Percentiles rank a stretch among this genome's conserved stretches.
phyloP scores from a whole-genome alignment of 2,888 invertebrate genomes.

The Lasioglossum vierecki region DNA sequence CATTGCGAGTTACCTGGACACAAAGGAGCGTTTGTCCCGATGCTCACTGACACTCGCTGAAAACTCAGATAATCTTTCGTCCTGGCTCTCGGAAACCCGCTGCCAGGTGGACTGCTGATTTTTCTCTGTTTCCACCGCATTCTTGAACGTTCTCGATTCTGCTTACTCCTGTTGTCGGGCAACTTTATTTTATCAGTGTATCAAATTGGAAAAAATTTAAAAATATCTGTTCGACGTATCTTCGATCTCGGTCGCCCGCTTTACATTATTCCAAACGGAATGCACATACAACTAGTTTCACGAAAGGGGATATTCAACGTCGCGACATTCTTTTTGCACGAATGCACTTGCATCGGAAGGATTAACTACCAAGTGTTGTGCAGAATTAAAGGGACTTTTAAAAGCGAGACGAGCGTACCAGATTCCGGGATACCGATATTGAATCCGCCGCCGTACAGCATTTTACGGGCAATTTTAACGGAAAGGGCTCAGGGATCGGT shows the following conservation, averaged over 20 bases:
- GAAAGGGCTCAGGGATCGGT: background rate
- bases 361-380: background rate
- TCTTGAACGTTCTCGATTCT: background rate
- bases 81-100: background rate
- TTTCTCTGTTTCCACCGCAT: background rate
- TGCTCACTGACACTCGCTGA: background rate
- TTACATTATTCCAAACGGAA: too few relatives aligned
- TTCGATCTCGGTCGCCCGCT: too few relatives aligned
- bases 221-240: too few relatives aligned
- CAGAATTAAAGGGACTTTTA: background rate
- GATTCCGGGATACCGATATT: background rate
- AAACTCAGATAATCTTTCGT: background rate
- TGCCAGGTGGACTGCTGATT: background rate
- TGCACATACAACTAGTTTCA: background rate
- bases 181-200: too few relatives aligned
- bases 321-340: background rate
- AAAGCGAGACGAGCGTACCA: background rate
- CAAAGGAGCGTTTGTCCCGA: conserved; percentile 12
- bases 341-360: background rate
- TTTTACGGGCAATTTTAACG: background rate
- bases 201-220: too few relatives aligned
- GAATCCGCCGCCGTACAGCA: background rate
- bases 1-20: background rate
- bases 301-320: background rate
- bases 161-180: background rate